A percentile compares a stretch with the other conserved stretches of the same genome.
Conservation (phyloP, 2,797 vertebrate genomes). For the Steatocranus sp. region DNA sequence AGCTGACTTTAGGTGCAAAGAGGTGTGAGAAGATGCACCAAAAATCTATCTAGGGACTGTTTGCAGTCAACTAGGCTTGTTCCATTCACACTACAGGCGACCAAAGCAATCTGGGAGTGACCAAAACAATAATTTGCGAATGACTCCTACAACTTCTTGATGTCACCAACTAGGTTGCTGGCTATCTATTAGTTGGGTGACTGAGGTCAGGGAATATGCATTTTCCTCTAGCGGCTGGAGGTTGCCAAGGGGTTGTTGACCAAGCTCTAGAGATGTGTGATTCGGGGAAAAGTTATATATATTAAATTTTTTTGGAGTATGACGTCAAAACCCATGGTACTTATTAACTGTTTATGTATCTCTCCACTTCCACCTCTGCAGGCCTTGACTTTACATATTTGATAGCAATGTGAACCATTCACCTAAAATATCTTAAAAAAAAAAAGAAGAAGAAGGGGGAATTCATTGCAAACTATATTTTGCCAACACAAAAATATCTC, state of each 20-base stretch:
- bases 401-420: background rate
- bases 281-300: background rate
- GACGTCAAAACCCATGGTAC: background rate
- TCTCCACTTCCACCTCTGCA: background rate
- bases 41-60: background rate
- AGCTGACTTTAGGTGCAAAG: background rate
- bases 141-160: background rate
- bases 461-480: background rate
- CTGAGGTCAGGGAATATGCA: background rate
- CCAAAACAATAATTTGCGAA: background rate
- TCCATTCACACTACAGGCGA: background rate
- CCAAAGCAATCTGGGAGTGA: background rate
- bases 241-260: background rate
- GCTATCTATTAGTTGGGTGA: background rate
- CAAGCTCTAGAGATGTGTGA: background rate
- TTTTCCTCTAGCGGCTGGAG: background rate
- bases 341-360: background rate
- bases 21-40: background rate
- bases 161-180: background rate
- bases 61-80: background rate
- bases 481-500: background rate
- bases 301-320: background rate
- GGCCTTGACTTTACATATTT: background rate
- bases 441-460: rapidly evolving
- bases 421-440: background rate